phyloP scores from a whole-genome alignment of 2,888 invertebrate species.

The Diaperis boleti region DNA sequence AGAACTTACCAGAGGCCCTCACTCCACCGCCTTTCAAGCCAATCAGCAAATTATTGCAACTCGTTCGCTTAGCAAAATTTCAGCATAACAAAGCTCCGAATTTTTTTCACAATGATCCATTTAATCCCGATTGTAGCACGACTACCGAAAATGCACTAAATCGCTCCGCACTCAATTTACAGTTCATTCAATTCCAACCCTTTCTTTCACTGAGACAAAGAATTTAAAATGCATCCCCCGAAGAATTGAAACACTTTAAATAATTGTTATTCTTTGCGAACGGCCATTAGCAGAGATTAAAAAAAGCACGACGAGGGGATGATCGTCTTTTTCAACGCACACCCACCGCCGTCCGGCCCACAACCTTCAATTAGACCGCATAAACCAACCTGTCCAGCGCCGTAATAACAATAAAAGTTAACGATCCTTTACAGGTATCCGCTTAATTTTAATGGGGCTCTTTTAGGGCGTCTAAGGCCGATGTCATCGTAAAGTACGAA shows the following conservation, averaged over 20 bases:
- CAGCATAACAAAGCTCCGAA: conserved; percentile 7
- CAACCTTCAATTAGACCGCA: conserved; percentile 37
- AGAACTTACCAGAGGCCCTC: no score
- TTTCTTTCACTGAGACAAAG: conserved; percentile 59
- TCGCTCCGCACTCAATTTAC: conserved; percentile 54
- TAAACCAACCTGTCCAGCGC: conserved; percentile 32
- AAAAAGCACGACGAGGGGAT: conserved; percentile 14
- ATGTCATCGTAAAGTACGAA: conserved; percentile 46
- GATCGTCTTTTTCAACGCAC: conserved; percentile 2
- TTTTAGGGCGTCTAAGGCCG: conserved; percentile 40
- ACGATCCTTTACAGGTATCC: conserved; percentile 49
- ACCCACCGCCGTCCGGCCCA: conserved; percentile 10
- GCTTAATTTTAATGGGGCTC: conserved; percentile 47
- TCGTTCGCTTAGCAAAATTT: conserved; percentile 24
- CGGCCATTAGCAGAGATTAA: conserved; percentile 28
- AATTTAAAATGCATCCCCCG: conserved; percentile 58
- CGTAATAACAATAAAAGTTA: conserved; percentile 51
- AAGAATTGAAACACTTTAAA: conserved; percentile 62
- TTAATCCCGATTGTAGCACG: conserved; percentile 47
- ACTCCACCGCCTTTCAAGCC: not conserved
- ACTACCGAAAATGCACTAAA: conserved; percentile 45
- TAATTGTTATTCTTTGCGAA: conserved; percentile 56
- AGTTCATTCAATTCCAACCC: conserved; percentile 60
- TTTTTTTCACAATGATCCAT: conserved; percentile 42
- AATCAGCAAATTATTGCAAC: conserved; percentile 24